phyloP scores from a whole-genome alignment of 2,113 vertebrate species.

The Neotragus moschatus region DNA sequence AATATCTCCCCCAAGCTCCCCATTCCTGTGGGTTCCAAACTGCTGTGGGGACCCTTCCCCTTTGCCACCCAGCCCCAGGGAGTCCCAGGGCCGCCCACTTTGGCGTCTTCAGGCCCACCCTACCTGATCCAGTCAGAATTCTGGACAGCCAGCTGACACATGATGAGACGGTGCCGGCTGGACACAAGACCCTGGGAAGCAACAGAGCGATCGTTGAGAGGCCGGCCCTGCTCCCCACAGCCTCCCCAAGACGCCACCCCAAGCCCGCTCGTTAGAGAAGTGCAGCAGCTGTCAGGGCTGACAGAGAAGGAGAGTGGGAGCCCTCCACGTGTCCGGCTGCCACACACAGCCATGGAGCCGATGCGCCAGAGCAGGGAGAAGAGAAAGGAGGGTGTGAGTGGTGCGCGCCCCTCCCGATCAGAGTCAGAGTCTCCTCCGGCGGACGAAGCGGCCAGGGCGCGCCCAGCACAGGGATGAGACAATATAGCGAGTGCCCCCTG shows the following conservation, averaged over 20 bases:
- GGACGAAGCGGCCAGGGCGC: not conserved
- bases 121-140: conserved; percentile 99
- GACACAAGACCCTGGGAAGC: conserved; percentile 91
- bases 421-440: accelerated
- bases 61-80: not conserved
- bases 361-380: no score
- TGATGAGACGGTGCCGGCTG: conserved; percentile 95
- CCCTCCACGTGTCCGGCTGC: not conserved
- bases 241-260: not conserved
- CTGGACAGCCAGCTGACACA: conserved; percentile 98
- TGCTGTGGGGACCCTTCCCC: not conserved
- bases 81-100: not conserved
- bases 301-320: not conserved
- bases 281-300: not conserved
- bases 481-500: not conserved
- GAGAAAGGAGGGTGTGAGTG: no score
- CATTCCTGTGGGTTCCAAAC: not conserved
- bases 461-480: not conserved
- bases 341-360: not conserved
- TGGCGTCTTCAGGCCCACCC: conserved; percentile 25
- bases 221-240: accelerated
- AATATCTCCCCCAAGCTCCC: not conserved
- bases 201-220: not conserved
- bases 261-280: not conserved
- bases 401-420: accelerated